Conservation (phyloP, 2,888 invertebrate species). For the Microctonus brassicae region DNA sequence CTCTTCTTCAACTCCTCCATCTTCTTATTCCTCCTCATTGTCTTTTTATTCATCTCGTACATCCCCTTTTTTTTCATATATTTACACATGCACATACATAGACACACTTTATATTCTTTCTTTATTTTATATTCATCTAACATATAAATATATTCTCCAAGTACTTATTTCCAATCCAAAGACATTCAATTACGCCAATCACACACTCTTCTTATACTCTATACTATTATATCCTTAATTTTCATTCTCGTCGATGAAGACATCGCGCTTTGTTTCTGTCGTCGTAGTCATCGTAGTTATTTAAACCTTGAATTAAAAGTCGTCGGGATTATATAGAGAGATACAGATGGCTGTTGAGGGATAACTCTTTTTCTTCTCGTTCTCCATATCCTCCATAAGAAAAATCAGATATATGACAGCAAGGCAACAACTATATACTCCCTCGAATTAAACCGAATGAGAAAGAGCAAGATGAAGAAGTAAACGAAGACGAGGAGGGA, state of each 20-base stretch:
- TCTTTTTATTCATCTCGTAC: no score
- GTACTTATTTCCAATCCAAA: slow-evolving; percentile 8
- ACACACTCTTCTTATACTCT: not conserved
- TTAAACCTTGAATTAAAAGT: slow-evolving; percentile 10
- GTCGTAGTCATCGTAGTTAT: slow-evolving; percentile 14
- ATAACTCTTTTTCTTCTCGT: not conserved
- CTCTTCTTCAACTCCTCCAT: not conserved
- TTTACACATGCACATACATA: not conserved
- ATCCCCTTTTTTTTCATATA: not conserved
- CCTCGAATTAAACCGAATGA: no score
- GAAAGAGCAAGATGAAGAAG: slow-evolving; percentile 21
- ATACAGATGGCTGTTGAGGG: slow-evolving; percentile 26
- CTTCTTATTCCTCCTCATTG: not conserved
- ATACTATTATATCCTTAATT: no score
- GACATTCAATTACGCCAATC: slow-evolving; percentile 18
- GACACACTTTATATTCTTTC: not conserved
- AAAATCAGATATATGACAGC: slow-evolving; percentile 11
- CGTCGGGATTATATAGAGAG: not conserved
- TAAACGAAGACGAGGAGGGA: no score
- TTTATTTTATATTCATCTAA: not conserved
- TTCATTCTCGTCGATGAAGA: no score
- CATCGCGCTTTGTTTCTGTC: no score
- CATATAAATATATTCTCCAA: not conserved
- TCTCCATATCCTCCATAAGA: not conserved
- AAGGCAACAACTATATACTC: no score